Evolutionary conservation across 2,797 vertebrate species (phyloP), one percentile per base, ranked within the genome.

Genomic region (Loriculus beryllinus): DNA sequence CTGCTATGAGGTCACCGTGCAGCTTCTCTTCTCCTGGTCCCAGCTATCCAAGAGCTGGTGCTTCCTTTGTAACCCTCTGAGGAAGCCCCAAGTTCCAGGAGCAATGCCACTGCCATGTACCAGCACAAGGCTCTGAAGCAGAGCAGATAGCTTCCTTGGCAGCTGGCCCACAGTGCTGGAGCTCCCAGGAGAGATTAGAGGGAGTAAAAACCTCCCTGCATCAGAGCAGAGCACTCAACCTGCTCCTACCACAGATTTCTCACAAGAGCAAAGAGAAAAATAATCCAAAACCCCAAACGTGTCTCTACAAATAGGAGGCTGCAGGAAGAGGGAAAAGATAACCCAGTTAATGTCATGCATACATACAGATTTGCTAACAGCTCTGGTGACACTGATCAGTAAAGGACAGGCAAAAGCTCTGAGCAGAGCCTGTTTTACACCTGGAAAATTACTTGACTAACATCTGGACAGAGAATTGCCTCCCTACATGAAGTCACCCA

Each of bases 71-170:
- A 51, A 23, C 48, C 79, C 60, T 63, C 60, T 3, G 33, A 42
- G 65, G 67, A 76, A 83, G 59, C 31, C 80, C 56, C 0, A 0
- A 78, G 59, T 71, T 88, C 62, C 15, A 57, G 70, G 70, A 92
- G 74, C 4, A 2, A 23, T 42, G 37, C 63, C 22, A 59, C 54
- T 42, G 80, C 77, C 70, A 0, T 11, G 49, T 15, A 84, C 7
- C 91, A 77, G 89, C 81, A 56, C 40, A 83, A 86, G 60, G 78
- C 92, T 93, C 77, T 74, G 87, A 85, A 96, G 70, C 90, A 80
- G 59, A 93, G 91, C 86, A 92, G 92, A 96, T 70, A 95, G 52
- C 82, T 93, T 74, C 72, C 91, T 71, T 96, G 91, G 95, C 95
- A 95, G 89, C 80, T 52, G 43, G 92, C 89, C 89, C 4, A 0